These are phyloP conservation scores for Toxotes lorentzi DNA, from an alignment of 2,797 vertebrate genomes.

Conservation along the genomic window DNA sequence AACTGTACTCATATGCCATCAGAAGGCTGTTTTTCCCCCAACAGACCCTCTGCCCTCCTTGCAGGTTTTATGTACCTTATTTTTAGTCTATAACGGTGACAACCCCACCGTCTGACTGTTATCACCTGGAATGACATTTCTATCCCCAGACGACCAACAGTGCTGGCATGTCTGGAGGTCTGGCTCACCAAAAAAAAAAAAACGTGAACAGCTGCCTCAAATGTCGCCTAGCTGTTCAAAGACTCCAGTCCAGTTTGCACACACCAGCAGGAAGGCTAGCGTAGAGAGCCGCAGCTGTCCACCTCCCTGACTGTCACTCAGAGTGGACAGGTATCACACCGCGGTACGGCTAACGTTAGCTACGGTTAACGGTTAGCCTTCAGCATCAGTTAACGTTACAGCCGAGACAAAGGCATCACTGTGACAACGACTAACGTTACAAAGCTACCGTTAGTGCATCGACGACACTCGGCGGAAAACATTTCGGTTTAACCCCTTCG, in stretches of 20 bases:
- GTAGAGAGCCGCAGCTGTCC: constrained; percentile 40
- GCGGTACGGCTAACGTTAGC: constrained; percentile 59
- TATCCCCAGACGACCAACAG: constrained; percentile 12
- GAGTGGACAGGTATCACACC: constrained; percentile 21
- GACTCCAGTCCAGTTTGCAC: constrained; percentile 32
- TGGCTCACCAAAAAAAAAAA: constrained; percentile 19
- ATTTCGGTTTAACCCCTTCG: neutral
- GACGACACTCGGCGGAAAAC: constrained; percentile 20
- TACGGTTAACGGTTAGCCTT: constrained; percentile 53
- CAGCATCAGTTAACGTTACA: constrained; percentile 47
- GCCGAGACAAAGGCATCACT: constrained; percentile 76
- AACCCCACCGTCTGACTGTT: neutral
- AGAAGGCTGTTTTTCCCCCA: neutral
- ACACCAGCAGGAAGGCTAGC: constrained; percentile 45
- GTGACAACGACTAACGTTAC: constrained; percentile 43
- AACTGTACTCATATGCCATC: neutral
- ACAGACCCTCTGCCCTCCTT: neutral
- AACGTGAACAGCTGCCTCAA: constrained; percentile 17
- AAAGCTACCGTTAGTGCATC: constrained; percentile 16
- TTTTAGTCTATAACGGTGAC: neutral
- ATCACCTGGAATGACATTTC: constrained; percentile 37
- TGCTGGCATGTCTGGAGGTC: constrained; percentile 39
- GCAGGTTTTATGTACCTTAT: neutral
- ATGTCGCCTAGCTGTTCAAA: constrained; percentile 48
- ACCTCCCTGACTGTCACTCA: constrained; percentile 43